phyloP scores from a whole-genome alignment of 2,888 invertebrate genomes.

The Hanleya hanleyi region DNA sequence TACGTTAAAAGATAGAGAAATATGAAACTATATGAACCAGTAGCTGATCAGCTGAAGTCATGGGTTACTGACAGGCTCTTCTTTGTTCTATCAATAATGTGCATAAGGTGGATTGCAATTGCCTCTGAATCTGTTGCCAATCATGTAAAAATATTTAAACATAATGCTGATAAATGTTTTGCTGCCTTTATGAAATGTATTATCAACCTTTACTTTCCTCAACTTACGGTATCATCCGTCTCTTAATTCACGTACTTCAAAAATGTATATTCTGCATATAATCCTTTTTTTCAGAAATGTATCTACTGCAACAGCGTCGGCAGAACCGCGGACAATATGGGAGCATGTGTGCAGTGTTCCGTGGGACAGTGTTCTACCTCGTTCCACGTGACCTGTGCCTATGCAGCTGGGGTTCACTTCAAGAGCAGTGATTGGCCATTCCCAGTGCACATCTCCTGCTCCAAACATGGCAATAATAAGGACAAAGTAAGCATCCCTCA shows the following conservation, averaged over 20 bases:
- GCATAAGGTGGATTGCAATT: no score
- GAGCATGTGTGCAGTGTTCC: conserved; percentile 76
- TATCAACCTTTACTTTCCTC: no score
- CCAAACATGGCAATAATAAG: conserved; percentile 60
- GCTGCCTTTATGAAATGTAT: no score
- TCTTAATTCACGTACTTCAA: background rate
- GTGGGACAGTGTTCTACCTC: conserved; percentile 74
- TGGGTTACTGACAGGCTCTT: no score
- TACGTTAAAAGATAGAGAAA: no score
- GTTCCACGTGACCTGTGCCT: conserved; percentile 79
- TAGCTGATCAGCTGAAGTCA: no score
- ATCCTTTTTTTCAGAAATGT: conserved; percentile 64
- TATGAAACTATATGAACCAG: no score
- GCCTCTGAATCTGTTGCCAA: no score
- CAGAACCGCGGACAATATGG: conserved; percentile 51
- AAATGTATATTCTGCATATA: background rate
- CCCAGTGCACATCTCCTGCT: conserved; percentile 72
- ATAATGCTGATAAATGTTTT: no score
- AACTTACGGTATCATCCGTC: background rate
- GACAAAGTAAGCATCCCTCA: conserved; percentile 54
- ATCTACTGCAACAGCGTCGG: conserved; percentile 56
- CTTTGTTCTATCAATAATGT: no score
- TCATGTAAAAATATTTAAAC: no score
- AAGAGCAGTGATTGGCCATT: conserved; percentile 73
- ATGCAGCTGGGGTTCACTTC: conserved; percentile 76